A percentile compares a stretch with the other conserved stretches of the same genome.
phyloP scores from a whole-genome alignment of 2,113 vertebrate genomes.

The Okapia johnstoni region DNA sequence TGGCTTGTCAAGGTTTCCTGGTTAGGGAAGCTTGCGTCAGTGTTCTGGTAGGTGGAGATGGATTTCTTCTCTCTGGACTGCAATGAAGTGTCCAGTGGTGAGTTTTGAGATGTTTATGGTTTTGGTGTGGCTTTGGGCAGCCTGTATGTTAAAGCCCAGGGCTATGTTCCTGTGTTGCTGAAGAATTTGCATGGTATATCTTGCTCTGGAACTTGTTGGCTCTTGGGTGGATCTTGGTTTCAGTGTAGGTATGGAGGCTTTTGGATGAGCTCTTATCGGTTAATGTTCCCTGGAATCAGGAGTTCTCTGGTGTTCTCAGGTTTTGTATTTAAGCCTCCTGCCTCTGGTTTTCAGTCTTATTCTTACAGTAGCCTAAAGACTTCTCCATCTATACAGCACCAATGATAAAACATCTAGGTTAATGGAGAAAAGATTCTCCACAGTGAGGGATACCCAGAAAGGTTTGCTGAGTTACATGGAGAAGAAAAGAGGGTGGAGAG shows the following conservation, averaged over 20 bases:
- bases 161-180: neutral
- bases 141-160: neutral
- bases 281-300: neutral
- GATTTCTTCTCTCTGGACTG: neutral
- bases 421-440: neutral
- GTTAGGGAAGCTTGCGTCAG: neutral
- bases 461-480: neutral
- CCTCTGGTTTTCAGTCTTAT: neutral
- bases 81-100: neutral
- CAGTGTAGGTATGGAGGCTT: neutral
- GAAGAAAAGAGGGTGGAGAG: neutral
- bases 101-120: neutral
- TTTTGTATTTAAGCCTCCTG: neutral
- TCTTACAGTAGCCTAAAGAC: neutral
- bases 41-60: neutral
- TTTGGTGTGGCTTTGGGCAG: neutral
- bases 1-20: neutral
- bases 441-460: neutral
- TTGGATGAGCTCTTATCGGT: neutral
- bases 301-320: neutral
- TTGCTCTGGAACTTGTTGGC: neutral
- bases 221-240: neutral
- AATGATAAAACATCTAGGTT: neutral
- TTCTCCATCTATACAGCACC: neutral
- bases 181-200: neutral